Evolutionary conservation across 2,888 invertebrate genomes (phyloP).

Genomic region (Fissipunctia ypsillon): DNA sequence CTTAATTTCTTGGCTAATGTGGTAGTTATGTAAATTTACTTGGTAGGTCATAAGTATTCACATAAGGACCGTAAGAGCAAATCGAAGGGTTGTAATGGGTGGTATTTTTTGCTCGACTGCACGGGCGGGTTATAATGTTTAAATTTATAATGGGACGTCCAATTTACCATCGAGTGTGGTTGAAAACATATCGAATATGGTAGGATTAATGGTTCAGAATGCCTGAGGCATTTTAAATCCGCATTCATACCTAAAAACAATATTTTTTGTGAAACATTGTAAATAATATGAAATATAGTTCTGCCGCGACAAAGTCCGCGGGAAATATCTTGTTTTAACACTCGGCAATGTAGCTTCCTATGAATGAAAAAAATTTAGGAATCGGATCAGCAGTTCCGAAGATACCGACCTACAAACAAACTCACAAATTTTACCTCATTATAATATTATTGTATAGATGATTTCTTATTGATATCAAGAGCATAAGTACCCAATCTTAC

Average conservation of each 20-base stretch:
- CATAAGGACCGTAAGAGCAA: background rate
- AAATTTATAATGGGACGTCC: background rate
- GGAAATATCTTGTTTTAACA: background rate
- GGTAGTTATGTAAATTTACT: background rate
- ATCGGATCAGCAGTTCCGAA: background rate
- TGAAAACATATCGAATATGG: background rate
- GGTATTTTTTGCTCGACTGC: background rate
- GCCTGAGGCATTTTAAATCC: too few relatives aligned
- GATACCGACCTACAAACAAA: background rate
- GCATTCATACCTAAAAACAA: background rate
- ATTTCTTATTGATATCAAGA: constrained; percentile 21
- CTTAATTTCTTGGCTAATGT: background rate
- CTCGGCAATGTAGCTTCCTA: background rate
- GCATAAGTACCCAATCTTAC: background rate
- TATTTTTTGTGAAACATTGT: background rate
- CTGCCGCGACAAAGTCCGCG: background rate
- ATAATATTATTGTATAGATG: background rate
- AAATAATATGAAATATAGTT: background rate
- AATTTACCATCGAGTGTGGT: background rate
- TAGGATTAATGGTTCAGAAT: background rate
- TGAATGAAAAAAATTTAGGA: background rate
- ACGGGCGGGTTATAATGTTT: background rate
- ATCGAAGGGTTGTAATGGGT: background rate
- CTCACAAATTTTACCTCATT: background rate
- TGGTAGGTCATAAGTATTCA: background rate